Conservation (phyloP, 2,888 invertebrate genomes). For the Mythimna pallens region DNA sequence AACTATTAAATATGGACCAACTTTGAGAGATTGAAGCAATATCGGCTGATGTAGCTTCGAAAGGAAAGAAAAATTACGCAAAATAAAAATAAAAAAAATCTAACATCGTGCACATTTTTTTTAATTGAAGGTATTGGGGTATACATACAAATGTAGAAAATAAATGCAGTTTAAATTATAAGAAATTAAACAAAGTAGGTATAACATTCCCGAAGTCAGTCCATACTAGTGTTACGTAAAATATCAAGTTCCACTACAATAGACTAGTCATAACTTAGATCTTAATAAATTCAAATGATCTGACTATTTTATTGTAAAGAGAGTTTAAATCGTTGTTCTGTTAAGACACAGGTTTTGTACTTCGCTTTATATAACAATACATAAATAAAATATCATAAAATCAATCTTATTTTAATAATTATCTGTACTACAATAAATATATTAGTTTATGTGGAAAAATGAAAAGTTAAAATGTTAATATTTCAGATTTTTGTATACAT, state of each 20-base stretch:
- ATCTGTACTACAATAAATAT: slow-evolving; percentile 60
- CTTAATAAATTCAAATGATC: slow-evolving; percentile 58
- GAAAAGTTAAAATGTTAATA: slow-evolving; percentile 33
- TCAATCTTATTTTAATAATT: slow-evolving; percentile 44
- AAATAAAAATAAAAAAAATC: not conserved
- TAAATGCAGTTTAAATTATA: slow-evolving; percentile 5
- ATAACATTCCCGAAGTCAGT: slow-evolving; percentile 39
- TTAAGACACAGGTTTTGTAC: slow-evolving; percentile 82
- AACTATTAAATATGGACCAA: slow-evolving; percentile 27
- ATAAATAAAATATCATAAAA: slow-evolving; percentile 51
- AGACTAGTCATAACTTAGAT: slow-evolving; percentile 64
- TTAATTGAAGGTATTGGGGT: not conserved
- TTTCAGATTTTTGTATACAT: slow-evolving; percentile 43
- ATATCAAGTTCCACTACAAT: slow-evolving; percentile 41
- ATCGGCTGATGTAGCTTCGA: not conserved
- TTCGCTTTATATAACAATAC: slow-evolving; percentile 53
- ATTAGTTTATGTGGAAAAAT: slow-evolving; percentile 61
- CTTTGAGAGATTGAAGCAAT: slow-evolving; percentile 37
- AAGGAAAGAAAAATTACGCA: not conserved
- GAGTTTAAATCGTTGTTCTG: slow-evolving; percentile 70
- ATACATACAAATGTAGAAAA: slow-evolving; percentile 3
- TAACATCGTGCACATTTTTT: not conserved
- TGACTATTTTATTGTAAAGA: slow-evolving; percentile 51
- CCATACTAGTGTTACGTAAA: slow-evolving; percentile 32
- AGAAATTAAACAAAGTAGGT: not conserved